phyloP scores from a whole-genome alignment of 1,140 invertebrate species.

The Medauroidea extradentata region DNA sequence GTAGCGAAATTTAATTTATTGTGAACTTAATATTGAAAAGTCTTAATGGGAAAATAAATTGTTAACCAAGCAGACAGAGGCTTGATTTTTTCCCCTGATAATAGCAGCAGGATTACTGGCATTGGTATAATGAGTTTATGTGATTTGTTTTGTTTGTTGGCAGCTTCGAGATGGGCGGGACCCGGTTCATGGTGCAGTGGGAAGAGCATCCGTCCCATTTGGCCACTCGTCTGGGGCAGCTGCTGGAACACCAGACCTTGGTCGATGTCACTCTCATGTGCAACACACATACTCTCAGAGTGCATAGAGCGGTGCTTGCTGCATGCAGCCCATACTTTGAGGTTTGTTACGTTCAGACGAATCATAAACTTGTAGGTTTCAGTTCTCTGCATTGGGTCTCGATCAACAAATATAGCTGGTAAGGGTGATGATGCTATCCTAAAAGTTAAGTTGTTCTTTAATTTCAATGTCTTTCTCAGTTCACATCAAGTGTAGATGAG shows the following conservation, averaged over 20 bases:
- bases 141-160: too few species aligned
- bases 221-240: slow-evolving; percentile 50
- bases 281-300: slow-evolving; percentile 52
- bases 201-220: slow-evolving; percentile 50
- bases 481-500: too few species aligned
- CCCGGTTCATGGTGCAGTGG: slow-evolving; percentile 47
- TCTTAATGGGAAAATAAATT: too few species aligned
- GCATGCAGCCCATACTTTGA: slow-evolving; percentile 60
- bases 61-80: too few species aligned
- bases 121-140: too few species aligned
- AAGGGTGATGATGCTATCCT: too few species aligned
- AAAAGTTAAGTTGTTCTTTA: not conserved
- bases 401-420: slow-evolving; percentile 9
- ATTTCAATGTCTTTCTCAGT: not conserved
- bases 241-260: slow-evolving; percentile 52
- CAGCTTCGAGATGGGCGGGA: slow-evolving; percentile 29
- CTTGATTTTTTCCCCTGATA: too few species aligned
- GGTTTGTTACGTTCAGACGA: slow-evolving; percentile 31
- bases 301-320: slow-evolving; percentile 55
- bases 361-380: slow-evolving; percentile 12
- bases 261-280: slow-evolving; percentile 56
- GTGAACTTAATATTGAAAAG: too few species aligned
- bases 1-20: too few species aligned
- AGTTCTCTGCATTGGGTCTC: slow-evolving; percentile 23
- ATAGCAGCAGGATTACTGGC: too few species aligned